Evolutionary conservation across 2,888 invertebrate species (phyloP).

Genomic region (Sinelater perroti): DNA sequence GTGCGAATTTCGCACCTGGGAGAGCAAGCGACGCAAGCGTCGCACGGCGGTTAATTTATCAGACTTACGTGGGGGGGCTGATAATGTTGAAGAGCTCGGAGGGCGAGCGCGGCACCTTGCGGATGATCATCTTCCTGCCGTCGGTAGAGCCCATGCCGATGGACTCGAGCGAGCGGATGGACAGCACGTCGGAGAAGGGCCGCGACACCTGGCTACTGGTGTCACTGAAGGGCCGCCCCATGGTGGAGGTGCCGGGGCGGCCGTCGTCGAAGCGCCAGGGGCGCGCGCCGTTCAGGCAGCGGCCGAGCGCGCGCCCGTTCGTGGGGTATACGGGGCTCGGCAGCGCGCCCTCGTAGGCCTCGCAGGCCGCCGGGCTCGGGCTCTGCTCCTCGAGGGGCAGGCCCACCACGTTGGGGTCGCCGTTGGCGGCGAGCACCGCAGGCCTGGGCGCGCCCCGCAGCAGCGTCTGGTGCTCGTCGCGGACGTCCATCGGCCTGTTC

Average conservation of each 20-base stretch:
- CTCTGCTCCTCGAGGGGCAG: conserved; percentile 24
- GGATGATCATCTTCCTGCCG: conserved; percentile 84
- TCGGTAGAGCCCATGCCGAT: conserved; percentile 91
- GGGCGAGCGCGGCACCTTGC: conserved; percentile 85
- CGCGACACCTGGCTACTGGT: conserved; percentile 64
- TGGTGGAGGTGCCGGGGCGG: neutral
- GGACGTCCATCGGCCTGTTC: conserved; percentile 23
- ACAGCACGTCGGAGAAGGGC: conserved; percentile 71
- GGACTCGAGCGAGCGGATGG: conserved; percentile 81
- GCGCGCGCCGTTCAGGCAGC: conserved; percentile 25
- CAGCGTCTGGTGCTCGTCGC: conserved; percentile 30
- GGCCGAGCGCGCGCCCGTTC: neutral
- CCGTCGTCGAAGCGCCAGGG: conserved; percentile 28
- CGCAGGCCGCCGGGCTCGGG: too few relatives aligned
- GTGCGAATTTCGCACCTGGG: too few relatives aligned
- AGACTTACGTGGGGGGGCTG: conserved; percentile 81
- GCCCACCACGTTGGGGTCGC: conserved; percentile 32
- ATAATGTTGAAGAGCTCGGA: conserved; percentile 87
- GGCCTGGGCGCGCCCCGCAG: conserved; percentile 17
- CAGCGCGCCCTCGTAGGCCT: neutral
- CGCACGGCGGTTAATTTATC: too few relatives aligned
- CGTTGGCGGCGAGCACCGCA: too few relatives aligned
- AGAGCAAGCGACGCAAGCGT: too few relatives aligned
- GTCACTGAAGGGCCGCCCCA: conserved; percentile 59
- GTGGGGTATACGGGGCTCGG: conserved; percentile 15